Evolutionary conservation across 2,797 vertebrate species (phyloP), one percentile per base, ranked within the genome.

Genomic region (Clarias laeviceps): DNA sequence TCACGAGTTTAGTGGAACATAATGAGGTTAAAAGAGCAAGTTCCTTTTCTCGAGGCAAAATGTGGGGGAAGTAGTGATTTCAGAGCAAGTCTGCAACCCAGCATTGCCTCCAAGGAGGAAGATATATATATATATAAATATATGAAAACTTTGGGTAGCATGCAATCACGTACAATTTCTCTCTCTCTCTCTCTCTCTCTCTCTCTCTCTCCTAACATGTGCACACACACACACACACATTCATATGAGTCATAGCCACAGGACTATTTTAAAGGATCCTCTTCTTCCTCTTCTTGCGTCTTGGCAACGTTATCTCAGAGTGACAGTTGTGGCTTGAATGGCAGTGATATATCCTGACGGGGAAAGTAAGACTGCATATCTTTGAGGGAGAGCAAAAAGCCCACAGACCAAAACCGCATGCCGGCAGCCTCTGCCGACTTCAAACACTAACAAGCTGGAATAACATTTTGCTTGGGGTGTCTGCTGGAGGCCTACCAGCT

Each of bases 371-470:
- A 95, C 94, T 92, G 91, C 91, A 90, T 94, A 94, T 95, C 93
- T 94, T 90, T 87, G 79, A 87, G 78, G 87, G 84, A 83, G 85
- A 87, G 84, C 61, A 80, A 80, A 93, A 93, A 92, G 91, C 92
- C 93, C 92, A 92, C 93, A 94, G 94, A 94, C 94, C 93, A 94
- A 94, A 95, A 94, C 94, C 93, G 87, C 94, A 95, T 91, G 92
- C 93, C 91, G 92, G 84, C 93, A 91, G 92, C 93, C 90, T 93
- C 92, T 93, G 94, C 93, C 94, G 91, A 95, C 94, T 94, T 95
- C 94, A 96, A 96, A 96, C 93, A 89, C 94, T 94, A 95, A 95
- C 94, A 94, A 95, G 94, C 93, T 95, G 94, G 93, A 95, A 95
- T 95, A 95, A 95, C 94, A 95, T 95, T 95, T 95, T 93, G 94